phyloP scores from a whole-genome alignment of 2,113 vertebrate genomes.

The Phylloscopus trochilus region DNA sequence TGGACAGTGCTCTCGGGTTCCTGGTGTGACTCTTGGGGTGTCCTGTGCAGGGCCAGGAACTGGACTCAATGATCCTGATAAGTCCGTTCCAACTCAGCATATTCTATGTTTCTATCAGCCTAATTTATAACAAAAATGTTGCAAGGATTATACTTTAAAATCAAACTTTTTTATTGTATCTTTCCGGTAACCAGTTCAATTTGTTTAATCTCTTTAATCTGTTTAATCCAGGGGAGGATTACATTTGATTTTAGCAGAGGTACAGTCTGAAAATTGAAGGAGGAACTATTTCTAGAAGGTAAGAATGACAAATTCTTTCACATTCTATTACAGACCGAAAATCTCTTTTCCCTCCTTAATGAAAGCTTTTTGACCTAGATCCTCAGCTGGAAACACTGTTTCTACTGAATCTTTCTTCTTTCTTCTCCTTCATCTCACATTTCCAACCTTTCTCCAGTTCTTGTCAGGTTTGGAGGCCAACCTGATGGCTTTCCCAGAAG shows the following conservation, averaged over 20 bases:
- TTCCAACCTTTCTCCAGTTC: neutral
- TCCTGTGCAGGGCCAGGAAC: neutral
- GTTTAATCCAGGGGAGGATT: neutral
- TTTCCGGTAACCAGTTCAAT: neutral
- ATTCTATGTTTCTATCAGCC: neutral
- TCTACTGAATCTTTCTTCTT: neutral
- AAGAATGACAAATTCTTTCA: neutral
- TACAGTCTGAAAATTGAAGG: neutral
- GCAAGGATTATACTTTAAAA: neutral
- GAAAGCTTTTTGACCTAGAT: neutral
- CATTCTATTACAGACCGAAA: neutral
- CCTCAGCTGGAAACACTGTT: neutral
- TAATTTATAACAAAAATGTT: neutral
- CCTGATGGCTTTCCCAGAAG: neutral
- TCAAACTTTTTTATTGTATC: neutral
- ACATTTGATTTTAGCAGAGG: neutral
- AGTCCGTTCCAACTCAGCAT: neutral
- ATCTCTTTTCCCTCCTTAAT: neutral
- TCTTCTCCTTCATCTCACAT: neutral
- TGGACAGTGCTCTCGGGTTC: neutral
- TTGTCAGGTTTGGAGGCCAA: neutral
- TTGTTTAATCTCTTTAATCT: neutral
- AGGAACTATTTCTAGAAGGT: neutral
- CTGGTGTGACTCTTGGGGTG: too few species aligned
- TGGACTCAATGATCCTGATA: neutral